Evolutionary conservation across 1,140 invertebrate genomes (phyloP).

Genomic region (Euschistus heros): DNA sequence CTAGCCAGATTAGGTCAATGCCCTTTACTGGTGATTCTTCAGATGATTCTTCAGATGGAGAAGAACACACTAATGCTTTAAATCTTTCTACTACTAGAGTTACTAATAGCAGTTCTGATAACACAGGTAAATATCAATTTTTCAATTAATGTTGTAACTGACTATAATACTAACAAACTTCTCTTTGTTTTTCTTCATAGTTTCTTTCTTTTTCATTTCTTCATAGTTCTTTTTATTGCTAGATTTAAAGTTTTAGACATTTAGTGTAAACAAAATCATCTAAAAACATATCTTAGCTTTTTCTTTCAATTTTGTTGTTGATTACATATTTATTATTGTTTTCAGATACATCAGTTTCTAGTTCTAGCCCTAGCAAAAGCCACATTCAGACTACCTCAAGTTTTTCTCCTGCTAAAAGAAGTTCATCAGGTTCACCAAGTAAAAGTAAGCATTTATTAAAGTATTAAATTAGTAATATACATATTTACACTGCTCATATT

Average conservation of each 20-base stretch:
- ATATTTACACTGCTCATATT: background rate
- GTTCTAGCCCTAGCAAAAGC: slow-evolving; percentile 70
- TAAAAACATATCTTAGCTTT: no score
- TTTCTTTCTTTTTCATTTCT: no score
- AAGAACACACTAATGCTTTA: slow-evolving; percentile 31
- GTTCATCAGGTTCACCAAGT: slow-evolving; percentile 60
- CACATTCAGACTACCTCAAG: slow-evolving; percentile 66
- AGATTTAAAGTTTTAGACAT: no score
- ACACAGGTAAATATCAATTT: slow-evolving; percentile 28
- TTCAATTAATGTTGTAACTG: slow-evolving; percentile 38
- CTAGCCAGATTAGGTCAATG: slow-evolving; percentile 89
- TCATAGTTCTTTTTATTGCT: no score
- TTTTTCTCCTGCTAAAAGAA: slow-evolving; percentile 70
- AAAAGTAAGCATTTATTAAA: slow-evolving; percentile 5
- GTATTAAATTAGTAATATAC: background rate
- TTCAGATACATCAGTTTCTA: slow-evolving; percentile 38
- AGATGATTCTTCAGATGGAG: slow-evolving; percentile 85
- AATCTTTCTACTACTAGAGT: slow-evolving; percentile 34
- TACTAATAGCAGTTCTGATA: slow-evolving; percentile 39
- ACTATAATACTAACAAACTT: slow-evolving; percentile 69
- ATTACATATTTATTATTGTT: slow-evolving; percentile 4
- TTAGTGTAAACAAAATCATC: no score
- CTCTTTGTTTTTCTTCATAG: no score
- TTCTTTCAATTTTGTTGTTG: background rate
- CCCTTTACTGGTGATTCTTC: slow-evolving; percentile 92